Conservation (phyloP, 2,888 invertebrate genomes). For the Uropetala carovei region DNA sequence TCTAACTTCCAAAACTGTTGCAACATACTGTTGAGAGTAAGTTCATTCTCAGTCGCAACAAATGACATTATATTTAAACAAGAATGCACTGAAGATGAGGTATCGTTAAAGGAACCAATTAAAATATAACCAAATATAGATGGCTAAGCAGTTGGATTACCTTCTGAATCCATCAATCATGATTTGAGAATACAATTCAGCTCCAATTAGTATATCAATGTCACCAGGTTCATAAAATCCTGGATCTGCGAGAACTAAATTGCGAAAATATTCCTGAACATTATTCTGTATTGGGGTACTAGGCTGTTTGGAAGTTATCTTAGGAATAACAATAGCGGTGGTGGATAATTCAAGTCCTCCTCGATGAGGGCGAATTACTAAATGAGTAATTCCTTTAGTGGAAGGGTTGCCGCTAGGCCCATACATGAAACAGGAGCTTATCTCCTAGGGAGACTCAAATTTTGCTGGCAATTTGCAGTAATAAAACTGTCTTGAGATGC, state of each 20-base stretch:
- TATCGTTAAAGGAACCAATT: not conserved
- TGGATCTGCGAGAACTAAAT: not conserved
- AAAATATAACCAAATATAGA: too few species aligned
- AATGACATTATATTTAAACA: not conserved
- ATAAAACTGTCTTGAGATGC: too few species aligned
- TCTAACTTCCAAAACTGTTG: slow-evolving; percentile 27
- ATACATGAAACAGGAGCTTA: too few species aligned
- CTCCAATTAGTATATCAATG: too few species aligned
- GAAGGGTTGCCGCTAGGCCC: not conserved
- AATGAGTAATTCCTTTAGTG: not conserved
- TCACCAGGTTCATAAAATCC: not conserved
- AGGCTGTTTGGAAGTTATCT: too few species aligned
- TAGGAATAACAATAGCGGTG: too few species aligned
- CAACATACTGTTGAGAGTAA: not conserved
- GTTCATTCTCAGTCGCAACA: not conserved
- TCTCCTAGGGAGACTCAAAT: too few species aligned
- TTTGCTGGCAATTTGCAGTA: too few species aligned
- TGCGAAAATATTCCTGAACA: not conserved
- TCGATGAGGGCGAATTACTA: not conserved
- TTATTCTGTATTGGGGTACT: not conserved
- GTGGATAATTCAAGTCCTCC: not conserved
- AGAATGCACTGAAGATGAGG: not conserved
- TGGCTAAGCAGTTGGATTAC: slow-evolving; percentile 32
- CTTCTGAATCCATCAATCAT: slow-evolving; percentile 12
- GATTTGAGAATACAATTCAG: too few species aligned